A percentile compares a stretch with the other conserved stretches of the same genome.
Conservation (phyloP, 2,888 invertebrate species). For the Mesoligia furuncula region DNA sequence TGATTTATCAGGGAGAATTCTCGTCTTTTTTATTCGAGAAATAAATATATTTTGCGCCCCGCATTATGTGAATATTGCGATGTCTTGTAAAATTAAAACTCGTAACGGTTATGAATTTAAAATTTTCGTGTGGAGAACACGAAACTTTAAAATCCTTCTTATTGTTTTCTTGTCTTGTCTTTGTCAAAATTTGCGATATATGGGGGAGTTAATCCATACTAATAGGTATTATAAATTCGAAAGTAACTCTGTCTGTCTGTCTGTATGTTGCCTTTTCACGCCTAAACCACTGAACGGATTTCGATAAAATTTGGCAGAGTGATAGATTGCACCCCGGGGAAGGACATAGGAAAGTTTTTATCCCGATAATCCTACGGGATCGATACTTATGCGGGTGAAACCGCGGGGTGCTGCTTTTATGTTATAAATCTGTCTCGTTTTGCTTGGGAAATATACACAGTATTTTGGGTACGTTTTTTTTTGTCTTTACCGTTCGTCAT, state of each 20-base stretch:
- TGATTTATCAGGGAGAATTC: conserved; percentile 84
- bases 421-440: neutral
- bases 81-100: conserved; percentile 55
- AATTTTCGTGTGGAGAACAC: conserved; percentile 6
- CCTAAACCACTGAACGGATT: no score
- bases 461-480: neutral
- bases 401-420: no score
- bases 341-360: no score
- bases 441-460: no score
- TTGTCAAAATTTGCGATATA: neutral
- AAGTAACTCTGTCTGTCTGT: no score
- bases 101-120: conserved; percentile 33
- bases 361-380: no score
- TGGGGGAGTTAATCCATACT: neutral
- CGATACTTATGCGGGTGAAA: no score
- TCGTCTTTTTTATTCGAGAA: conserved; percentile 71
- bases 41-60: conserved; percentile 65
- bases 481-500: neutral
- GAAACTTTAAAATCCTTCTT: no score
- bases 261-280: no score
- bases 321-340: no score
- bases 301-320: no score
- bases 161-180: conserved; percentile 12
- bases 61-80: conserved; percentile 36
- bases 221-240: no score